A percentile compares a stretch with the other conserved stretches of the same genome.
These are phyloP conservation scores for Anas bahamensis DNA, from an alignment of 2,797 vertebrate genomes.

Conservation along the genomic window DNA sequence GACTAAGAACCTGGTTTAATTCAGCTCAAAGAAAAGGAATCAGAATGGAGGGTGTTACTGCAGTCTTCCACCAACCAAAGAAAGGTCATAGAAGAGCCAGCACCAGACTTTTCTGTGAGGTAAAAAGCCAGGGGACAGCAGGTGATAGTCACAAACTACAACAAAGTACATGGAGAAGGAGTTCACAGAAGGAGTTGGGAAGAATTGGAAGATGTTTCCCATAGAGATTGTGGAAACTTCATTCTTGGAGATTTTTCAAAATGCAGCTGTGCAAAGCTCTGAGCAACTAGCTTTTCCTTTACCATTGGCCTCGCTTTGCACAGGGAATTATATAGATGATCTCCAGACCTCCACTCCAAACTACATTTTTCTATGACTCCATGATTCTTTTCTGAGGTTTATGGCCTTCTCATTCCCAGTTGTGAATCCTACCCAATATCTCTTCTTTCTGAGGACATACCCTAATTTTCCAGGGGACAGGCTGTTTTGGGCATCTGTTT, in stretches of 20 bases:
- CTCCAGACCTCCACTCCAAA: not conserved
- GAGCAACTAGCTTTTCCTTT: not conserved
- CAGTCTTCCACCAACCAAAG: not conserved
- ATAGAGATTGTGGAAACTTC: not conserved
- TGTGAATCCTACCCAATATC: not conserved
- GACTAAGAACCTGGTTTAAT: not conserved
- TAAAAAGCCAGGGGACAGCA: not conserved
- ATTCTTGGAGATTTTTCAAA: not conserved
- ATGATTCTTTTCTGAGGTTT: not conserved
- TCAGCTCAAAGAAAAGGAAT: not conserved
- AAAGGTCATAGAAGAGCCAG: not conserved
- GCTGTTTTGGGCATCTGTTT: not conserved
- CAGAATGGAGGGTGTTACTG: not conserved
- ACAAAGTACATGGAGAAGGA: not conserved
- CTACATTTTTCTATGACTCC: not conserved
- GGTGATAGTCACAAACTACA: not conserved
- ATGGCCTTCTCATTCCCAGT: not conserved
- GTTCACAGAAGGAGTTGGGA: not conserved
- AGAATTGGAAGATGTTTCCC: rapidly evolving
- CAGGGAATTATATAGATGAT: not conserved
- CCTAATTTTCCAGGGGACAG: not conserved
- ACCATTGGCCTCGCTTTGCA: not conserved
- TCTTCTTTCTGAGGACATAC: not conserved
- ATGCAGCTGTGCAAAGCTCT: not conserved
- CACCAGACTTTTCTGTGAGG: not conserved